Evolutionary conservation across 2,797 vertebrate genomes (phyloP).

Genomic region (Varecia variegata): DNA sequence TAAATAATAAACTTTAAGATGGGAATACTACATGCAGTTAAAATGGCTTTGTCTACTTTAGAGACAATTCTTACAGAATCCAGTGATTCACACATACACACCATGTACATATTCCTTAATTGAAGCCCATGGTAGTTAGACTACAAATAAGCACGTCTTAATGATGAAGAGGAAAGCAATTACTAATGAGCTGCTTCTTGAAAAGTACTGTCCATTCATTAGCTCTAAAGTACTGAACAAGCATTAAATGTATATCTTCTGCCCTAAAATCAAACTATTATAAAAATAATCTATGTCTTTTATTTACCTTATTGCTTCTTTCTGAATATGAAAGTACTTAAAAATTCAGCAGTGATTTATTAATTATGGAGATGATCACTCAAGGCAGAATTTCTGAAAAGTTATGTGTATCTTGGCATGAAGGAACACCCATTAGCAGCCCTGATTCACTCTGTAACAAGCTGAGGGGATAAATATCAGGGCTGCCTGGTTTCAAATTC

Average conservation of each 20-base stretch:
- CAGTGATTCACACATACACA: neutral
- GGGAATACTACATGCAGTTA: neutral
- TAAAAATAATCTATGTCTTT: neutral
- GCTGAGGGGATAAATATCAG: neutral
- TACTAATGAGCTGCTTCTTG: slow-evolving; percentile 15
- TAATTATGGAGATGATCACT: neutral
- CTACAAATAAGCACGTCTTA: slow-evolving; percentile 39
- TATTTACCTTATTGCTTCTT: neutral
- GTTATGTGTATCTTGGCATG: neutral
- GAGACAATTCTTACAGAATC: neutral
- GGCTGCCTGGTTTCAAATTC: neutral
- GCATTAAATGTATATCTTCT: neutral
- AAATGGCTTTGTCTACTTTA: neutral
- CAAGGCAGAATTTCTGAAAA: neutral
- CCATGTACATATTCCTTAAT: neutral
- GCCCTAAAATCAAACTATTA: neutral
- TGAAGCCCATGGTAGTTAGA: neutral
- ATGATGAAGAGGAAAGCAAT: neutral
- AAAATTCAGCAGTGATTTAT: neutral
- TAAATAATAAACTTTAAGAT: neutral
- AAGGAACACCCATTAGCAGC: neutral
- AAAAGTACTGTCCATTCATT: neutral
- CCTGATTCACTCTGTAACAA: neutral
- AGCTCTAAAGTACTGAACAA: neutral
- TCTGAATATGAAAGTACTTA: neutral